Percentiles rank a stretch among this genome's conserved stretches.
Conservation (phyloP, 2,888 invertebrate genomes). For the Tipula helvola region DNA sequence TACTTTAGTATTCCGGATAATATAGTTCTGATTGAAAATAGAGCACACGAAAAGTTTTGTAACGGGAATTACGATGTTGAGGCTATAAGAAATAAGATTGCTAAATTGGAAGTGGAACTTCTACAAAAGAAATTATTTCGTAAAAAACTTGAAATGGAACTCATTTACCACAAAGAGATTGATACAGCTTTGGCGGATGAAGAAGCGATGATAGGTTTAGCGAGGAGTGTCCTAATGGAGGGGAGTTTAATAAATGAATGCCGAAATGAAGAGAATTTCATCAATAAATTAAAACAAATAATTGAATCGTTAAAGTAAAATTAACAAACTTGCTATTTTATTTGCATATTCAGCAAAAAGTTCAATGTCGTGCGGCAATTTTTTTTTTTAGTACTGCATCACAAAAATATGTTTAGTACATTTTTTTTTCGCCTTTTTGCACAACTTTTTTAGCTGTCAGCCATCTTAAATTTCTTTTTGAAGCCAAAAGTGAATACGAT, state of each 20-base stretch:
- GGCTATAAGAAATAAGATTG: conserved; percentile 18
- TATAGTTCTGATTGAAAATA: conserved; percentile 25
- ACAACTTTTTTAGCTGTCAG: not conserved
- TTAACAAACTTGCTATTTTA: not conserved
- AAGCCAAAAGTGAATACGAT: not conserved
- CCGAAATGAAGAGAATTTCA: not conserved
- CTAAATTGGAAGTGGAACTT: not conserved
- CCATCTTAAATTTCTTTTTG: conserved; percentile 6
- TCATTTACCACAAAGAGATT: conserved; percentile 24
- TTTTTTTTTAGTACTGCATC: not conserved
- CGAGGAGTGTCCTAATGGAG: not conserved
- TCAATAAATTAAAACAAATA: not conserved
- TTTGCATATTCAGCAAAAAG: not conserved
- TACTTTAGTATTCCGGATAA: conserved; percentile 26
- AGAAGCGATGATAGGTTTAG: not conserved
- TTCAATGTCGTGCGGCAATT: not conserved
- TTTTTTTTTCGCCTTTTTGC: not conserved
- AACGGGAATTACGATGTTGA: not conserved
- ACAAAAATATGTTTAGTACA: not conserved
- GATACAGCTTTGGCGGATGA: not conserved
- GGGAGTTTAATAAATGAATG: not conserved
- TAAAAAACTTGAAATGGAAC: conserved; percentile 20
- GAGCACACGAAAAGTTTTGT: conserved; percentile 20
- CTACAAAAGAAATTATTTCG: not conserved
- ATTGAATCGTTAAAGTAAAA: not conserved